Evolutionary conservation across 2,113 vertebrate genomes (phyloP), one percentile per base, ranked within the genome.

Genomic region (Hepsetus odoe): DNA sequence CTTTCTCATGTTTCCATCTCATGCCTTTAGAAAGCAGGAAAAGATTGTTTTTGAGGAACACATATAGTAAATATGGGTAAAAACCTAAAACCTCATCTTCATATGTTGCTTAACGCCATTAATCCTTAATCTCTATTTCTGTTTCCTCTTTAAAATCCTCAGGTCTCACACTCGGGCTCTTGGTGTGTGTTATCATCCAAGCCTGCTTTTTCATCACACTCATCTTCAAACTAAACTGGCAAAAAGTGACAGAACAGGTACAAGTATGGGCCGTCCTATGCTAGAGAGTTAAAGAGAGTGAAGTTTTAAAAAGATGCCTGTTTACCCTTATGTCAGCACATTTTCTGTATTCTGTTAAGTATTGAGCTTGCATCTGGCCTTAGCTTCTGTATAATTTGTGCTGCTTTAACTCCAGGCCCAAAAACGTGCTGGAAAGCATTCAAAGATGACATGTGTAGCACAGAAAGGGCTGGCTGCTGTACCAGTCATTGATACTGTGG

Each of bases 141-240:
- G 72, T 75, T 6, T 59, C 12, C n/a, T 51, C 30, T 32, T 44
- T 0, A 0, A 79, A 61, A 2, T 59, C 76, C 71, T 32, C 77
- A 98, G 97, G 97, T 68, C 87, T 96, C 5, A 98, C 96, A 95
- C 55, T 92, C 0, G 96, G 96, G 1, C 85, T 97, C 49, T 81
- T 94, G 0, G 8, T 92, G 14, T 94, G 92, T 61, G 65, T 87
- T 8, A 9, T 82, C 0, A 24, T 94, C 5, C 91, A 98, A 84
- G 71, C 85, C 0, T 26, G 77, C 16, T 95, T 94, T 56, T 95
- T 97, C 75, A 79, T 91, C 0, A 0, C 74, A 61, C 81, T 96
- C 24, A 93, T 97, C 80, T 83, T 90, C 66, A 92, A 81, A n/a
- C 91, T 96, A 3, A 86, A 98, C 35, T 97, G 97, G 96, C 91